Evolutionary conservation across 1,140 invertebrate species (phyloP).

Genomic region (Drosophila baimaii): DNA sequence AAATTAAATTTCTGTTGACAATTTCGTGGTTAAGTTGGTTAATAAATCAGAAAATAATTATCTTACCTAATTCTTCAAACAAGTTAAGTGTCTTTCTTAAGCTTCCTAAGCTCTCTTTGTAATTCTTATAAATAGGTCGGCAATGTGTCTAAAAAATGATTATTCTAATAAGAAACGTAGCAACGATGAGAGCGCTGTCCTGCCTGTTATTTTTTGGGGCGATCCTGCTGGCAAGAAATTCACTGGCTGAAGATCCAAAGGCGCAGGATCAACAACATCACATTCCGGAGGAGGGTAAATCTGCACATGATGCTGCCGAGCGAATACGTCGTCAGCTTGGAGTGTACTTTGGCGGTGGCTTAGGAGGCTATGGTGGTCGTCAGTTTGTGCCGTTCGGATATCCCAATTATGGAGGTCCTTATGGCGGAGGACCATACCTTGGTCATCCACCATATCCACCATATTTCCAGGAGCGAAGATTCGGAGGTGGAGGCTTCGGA

Average conservation of each 20-base stretch:
- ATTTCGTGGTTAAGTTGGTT: neutral
- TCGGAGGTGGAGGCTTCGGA: neutral
- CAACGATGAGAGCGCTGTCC: conserved; percentile 31
- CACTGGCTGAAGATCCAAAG: conserved; percentile 11
- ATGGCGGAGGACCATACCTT: conserved; percentile 8
- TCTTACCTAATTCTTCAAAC: conserved; percentile 9
- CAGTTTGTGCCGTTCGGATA: neutral
- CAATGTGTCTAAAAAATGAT: neutral
- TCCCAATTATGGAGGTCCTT: conserved; percentile 3
- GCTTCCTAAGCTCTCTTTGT: neutral
- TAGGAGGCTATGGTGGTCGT: conserved; percentile 18
- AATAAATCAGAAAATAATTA: conserved; percentile 20
- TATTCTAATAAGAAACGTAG: neutral
- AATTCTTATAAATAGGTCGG: conserved; percentile 36
- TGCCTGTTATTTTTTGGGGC: conserved; percentile 29
- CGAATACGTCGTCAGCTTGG: conserved; percentile 51
- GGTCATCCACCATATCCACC: conserved; percentile 6
- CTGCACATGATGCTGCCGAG: conserved; percentile 4
- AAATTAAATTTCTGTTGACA: neutral
- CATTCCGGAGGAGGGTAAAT: neutral
- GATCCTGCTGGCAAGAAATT: conserved; percentile 5
- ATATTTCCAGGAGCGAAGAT: conserved; percentile 7
- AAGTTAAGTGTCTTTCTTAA: conserved; percentile 18
- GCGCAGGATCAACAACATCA: neutral
- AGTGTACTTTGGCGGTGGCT: conserved; percentile 4